These are phyloP conservation scores for Caenorhabditis panamensis DNA, from an alignment of 2,888 invertebrate species.

Conservation along the genomic window DNA sequence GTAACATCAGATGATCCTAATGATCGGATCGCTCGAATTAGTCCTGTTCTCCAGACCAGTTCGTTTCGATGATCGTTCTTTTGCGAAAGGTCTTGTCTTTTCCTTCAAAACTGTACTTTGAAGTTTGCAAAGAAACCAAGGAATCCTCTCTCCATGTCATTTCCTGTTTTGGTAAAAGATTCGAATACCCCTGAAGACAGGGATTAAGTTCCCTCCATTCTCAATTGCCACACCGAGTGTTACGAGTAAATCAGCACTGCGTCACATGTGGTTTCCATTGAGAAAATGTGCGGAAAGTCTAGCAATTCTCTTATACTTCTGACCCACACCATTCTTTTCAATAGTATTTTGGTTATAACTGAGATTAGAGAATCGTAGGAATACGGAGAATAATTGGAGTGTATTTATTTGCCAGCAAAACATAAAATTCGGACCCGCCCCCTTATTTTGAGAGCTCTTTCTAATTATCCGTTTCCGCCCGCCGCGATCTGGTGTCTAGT, in stretches of 20 bases:
- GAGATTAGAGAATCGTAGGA: too few relatives aligned
- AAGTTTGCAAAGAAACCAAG: not conserved
- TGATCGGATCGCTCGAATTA: too few relatives aligned
- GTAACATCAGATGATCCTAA: too few relatives aligned
- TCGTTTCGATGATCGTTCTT: not conserved
- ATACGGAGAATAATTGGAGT: not conserved
- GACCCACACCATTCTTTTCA: not conserved
- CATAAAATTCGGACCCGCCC: not conserved
- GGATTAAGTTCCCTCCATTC: not conserved
- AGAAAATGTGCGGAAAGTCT: not conserved
- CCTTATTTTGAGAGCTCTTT: not conserved
- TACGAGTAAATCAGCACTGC: not conserved
- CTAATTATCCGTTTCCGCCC: constrained; percentile 11
- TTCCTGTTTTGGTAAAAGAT: not conserved
- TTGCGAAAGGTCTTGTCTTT: not conserved
- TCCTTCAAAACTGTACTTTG: not conserved
- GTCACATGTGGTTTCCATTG: not conserved
- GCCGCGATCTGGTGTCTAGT: not conserved
- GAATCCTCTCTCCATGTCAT: not conserved
- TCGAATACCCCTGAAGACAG: too few relatives aligned
- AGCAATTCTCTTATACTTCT: not conserved
- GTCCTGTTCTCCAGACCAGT: not conserved
- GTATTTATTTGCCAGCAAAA: not conserved
- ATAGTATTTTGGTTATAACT: too few relatives aligned
- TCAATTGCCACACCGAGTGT: not conserved